These are phyloP conservation scores for Cyclina sinensis DNA, from an alignment of 1,140 invertebrate genomes.

Conservation along the genomic window DNA sequence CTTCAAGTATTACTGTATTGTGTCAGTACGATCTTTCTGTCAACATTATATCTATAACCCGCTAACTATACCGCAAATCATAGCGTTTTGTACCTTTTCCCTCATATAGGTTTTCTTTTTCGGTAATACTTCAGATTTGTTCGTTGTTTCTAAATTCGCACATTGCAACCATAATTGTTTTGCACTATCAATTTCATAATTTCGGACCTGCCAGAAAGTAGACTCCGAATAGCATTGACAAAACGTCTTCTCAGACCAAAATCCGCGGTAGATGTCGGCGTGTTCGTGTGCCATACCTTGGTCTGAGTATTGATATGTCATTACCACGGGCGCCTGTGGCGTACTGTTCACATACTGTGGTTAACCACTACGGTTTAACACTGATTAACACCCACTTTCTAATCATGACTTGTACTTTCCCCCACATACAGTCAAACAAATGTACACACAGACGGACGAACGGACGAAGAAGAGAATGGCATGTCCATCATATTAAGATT, in stretches of 20 bases:
- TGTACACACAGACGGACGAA: too few species aligned
- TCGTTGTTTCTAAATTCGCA: too few species aligned
- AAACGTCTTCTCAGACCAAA: background rate
- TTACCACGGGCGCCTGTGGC: background rate
- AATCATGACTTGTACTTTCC: background rate
- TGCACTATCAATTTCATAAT: too few species aligned
- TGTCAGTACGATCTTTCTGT: background rate
- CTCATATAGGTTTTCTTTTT: background rate
- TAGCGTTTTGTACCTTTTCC: background rate
- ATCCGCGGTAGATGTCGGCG: background rate
- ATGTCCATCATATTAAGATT: background rate
- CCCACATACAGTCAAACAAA: too few species aligned
- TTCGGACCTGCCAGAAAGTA: too few species aligned
- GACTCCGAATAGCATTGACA: too few species aligned
- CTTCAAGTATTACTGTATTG: conserved; percentile 8
- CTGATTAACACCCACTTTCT: background rate
- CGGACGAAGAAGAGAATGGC: too few species aligned
- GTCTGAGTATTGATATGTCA: background rate
- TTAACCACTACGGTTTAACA: background rate
- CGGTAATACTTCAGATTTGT: too few species aligned
- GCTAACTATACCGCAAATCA: background rate
- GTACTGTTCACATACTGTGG: background rate
- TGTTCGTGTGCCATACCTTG: background rate
- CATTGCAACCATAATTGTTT: too few species aligned
- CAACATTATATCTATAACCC: background rate